Conservation (phyloP, 1,140 invertebrate species). For the Heliconius eleuchia region DNA sequence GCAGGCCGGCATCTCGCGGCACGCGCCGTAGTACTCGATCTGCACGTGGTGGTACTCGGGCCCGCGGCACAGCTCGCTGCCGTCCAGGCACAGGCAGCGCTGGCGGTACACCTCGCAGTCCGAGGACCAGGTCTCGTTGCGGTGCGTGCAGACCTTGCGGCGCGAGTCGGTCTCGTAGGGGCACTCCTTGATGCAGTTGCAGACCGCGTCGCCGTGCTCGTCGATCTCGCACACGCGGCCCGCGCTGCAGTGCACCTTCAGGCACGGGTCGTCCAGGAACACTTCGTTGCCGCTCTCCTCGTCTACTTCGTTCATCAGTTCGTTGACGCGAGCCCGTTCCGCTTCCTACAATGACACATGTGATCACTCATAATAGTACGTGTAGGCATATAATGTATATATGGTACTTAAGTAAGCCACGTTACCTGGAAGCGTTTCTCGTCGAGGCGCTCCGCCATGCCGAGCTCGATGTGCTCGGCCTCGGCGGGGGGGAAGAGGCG, state of each 20-base stretch:
- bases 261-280: conserved; percentile 86
- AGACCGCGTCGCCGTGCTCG: conserved; percentile 88
- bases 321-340: conserved; percentile 58
- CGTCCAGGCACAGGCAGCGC: conserved; percentile 92
- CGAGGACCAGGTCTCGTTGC: conserved; percentile 95
- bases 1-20: conserved; percentile 91
- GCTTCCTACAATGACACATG: conserved; percentile 48
- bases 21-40: conserved; percentile 95
- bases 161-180: conserved; percentile 89
- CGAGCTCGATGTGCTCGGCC: conserved; percentile 67
- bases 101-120: conserved; percentile 96
- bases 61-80: conserved; percentile 87
- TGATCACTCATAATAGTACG: too few relatives aligned
- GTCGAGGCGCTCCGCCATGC: conserved; percentile 65
- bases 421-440: conserved; percentile 68
- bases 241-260: conserved; percentile 93
- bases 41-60: conserved; percentile 92
- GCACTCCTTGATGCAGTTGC: conserved; percentile 92
- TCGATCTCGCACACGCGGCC: conserved; percentile 92
- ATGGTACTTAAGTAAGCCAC: background rate
- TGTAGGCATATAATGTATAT: background rate
- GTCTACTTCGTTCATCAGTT: conserved; percentile 53
- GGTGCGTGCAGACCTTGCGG: conserved; percentile 93
- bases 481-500: conserved; percentile 50
- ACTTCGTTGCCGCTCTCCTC: conserved; percentile 54